Conservation (phyloP, 2,888 invertebrate species). For the Argyresthia goedartella region DNA sequence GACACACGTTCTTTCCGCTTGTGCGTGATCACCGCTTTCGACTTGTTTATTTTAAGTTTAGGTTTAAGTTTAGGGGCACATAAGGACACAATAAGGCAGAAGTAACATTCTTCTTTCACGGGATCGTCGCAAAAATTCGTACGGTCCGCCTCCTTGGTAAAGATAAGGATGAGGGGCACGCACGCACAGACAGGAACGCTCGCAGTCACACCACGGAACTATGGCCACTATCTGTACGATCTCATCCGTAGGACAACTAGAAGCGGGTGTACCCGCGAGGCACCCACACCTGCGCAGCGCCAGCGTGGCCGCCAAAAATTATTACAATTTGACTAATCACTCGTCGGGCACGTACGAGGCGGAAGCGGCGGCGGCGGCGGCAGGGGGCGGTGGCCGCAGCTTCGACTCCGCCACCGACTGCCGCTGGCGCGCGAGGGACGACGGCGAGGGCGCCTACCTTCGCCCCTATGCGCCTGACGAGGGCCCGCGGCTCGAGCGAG, state of each 20-base stretch:
- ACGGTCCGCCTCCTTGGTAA: no score
- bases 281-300: conserved; percentile 59
- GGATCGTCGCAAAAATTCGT: no score
- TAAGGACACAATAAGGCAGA: neutral
- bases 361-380: conserved; percentile 40
- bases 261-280: conserved; percentile 61
- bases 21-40: conserved; percentile 66
- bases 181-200: conserved; percentile 20
- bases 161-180: neutral
- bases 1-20: conserved; percentile 68
- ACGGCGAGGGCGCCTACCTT: conserved; percentile 58
- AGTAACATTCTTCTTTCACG: no score
- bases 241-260: conserved; percentile 69
- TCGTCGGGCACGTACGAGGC: conserved; percentile 54
- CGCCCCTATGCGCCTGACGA: conserved; percentile 55
- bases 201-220: conserved; percentile 16
- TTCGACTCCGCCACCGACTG: conserved; percentile 64
- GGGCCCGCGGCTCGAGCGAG: conserved; percentile 58
- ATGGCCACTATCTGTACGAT: conserved; percentile 23
- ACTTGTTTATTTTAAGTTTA: conserved; percentile 10
- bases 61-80: conserved; percentile 7
- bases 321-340: conserved; percentile 70
- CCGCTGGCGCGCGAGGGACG: conserved; percentile 63
- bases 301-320: conserved; percentile 66
- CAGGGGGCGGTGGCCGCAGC: conserved; percentile 49